phyloP scores from a whole-genome alignment of 1,140 invertebrate genomes.

The Neodiprion pinetum region DNA sequence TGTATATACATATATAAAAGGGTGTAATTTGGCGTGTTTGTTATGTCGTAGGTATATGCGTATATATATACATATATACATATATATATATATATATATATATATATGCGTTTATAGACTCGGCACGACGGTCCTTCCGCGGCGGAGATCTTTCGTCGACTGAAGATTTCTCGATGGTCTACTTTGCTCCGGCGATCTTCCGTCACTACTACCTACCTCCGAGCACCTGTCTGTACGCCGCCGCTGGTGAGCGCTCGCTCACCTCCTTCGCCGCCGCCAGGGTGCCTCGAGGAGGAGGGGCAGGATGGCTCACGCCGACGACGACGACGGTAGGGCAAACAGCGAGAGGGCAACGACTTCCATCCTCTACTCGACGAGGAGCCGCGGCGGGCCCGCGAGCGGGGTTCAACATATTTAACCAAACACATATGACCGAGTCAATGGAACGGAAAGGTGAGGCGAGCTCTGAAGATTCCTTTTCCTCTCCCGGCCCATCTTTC shows the following conservation, averaged over 20 bases:
- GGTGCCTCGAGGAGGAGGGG: conserved; percentile 23
- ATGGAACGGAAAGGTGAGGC: background rate
- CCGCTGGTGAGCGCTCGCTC: background rate
- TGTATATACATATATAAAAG: no score
- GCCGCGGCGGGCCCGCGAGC: background rate
- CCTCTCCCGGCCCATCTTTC: conserved; percentile 26
- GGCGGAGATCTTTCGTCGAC: conserved; percentile 55
- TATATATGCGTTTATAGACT: background rate
- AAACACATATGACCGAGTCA: conserved; percentile 39
- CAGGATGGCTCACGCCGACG: conserved; percentile 2
- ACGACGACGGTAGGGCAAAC: conserved; percentile 23
- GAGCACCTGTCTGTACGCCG: conserved; percentile 25
- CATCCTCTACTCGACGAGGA: background rate
- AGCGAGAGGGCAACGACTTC: conserved; percentile 41
- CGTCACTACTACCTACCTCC: conserved; percentile 28
- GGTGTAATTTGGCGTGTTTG: no score
- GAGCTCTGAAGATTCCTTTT: conserved; percentile 14
- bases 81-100: conserved; percentile 8
- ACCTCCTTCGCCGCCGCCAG: conserved; percentile 20
- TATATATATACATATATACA: conserved; percentile 2
- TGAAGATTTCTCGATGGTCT: conserved; percentile 59
- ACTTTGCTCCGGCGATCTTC: conserved; percentile 53
- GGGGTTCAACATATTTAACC: conserved; percentile 53
- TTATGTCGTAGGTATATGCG: no score
- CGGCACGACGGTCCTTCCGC: conserved; percentile 33